Base-by-base conservation (phyloP, 2,113 vertebrate genomes). In the Pseudonaja textilis region DNA sequence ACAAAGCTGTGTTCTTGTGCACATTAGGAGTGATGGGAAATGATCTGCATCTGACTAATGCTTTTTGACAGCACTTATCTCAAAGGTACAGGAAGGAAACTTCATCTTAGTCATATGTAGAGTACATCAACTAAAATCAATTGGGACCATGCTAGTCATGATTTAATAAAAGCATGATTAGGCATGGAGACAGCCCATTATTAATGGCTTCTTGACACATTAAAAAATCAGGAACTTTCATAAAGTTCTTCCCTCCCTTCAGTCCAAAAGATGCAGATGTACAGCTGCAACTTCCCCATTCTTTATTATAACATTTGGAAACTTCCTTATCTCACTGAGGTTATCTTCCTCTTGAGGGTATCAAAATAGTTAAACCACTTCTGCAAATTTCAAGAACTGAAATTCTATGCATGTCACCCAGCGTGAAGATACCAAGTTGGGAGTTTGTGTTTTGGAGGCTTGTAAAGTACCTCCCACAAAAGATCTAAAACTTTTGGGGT, bases 1-100 rank as follows among this genome's bases (percentile, higher is more conserved):
- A 96, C 97, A 98, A 95, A 96, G 59, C 12, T 25, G 52, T 93
- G 95, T 94, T 93, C 95, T 89, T 86, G 45, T 91, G 89, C 93
- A 52, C 39, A 87, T 94, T 39, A 54, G 93, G 88, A 92, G 93
- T 90, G 74, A 90, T 92, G 90, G 96, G 94, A 97, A 97, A 97
- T 97, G 96, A 94, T 96, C 97, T 90, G 59, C 20, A 86, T 81
- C 34, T 88, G 47, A 47, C 90, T 92, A 64, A 87, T 95, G 95
- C 96, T 96, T 95, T 91, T 96, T 92, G 81, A 18, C 81, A 69
- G n/a, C 0, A 89, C 59, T 90, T 29, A 54, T 34, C 54, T 42
- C 29, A 86, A 47, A 86, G 23, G n/a, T 39, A 90, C 56, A 85
- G 93, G 69, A 50, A 74, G 88, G 42, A 88, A 94, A 89, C 54